Evolutionary conservation across 2,113 vertebrate species (phyloP), one percentile per base, ranked within the genome.

Genomic region (Lycaon pictus): DNA sequence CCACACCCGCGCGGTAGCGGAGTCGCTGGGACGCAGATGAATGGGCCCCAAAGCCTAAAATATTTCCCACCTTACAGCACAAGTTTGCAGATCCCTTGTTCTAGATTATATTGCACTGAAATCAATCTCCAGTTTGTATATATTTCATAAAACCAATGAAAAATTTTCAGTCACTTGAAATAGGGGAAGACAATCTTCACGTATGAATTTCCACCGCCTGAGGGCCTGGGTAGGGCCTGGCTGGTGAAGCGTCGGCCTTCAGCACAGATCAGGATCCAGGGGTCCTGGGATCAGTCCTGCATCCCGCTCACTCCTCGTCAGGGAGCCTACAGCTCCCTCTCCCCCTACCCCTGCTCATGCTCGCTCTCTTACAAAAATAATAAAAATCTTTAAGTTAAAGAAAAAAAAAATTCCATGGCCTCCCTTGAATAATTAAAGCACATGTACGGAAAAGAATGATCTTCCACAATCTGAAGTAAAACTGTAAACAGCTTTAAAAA

Each of bases 111-210:
- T 20, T 65, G 67, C 72, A 89, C 87, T 71, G 27, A 74, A 77
- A 71, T 8, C 77, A 23, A 76, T 3, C 19, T n/a, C 71, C 37
- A 23, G 35, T 81, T 27, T 71, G 22, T 27, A 65, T 20, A 37
- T 11, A 58, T 2, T 62, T 11, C 13, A 88, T 11, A 88, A 95
- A 84, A 58, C 11, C 13, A 96, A 4, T 2, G 2, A 56, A 67
- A 43, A 56, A 80, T 16, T 72, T 94, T 76, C 62, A 62, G 51
- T 81, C 19, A n/a, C 80, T 76, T 95, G 55, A 88, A 88, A 79
- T 4, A 51, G 37, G 13, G 51, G 17, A 48, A 76, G 67, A 74
- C 9, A 32, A 35, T 48, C 65, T 82, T 58, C 29, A 82, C 8
- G 43, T 17, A 77, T 29, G 83, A 51, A 83, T 53, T 76, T 85